A percentile compares a stretch with the other conserved stretches of the same genome.
These are phyloP conservation scores for Leucozona laternaria DNA, from an alignment of 2,888 invertebrate genomes.

Conservation along the genomic window DNA sequence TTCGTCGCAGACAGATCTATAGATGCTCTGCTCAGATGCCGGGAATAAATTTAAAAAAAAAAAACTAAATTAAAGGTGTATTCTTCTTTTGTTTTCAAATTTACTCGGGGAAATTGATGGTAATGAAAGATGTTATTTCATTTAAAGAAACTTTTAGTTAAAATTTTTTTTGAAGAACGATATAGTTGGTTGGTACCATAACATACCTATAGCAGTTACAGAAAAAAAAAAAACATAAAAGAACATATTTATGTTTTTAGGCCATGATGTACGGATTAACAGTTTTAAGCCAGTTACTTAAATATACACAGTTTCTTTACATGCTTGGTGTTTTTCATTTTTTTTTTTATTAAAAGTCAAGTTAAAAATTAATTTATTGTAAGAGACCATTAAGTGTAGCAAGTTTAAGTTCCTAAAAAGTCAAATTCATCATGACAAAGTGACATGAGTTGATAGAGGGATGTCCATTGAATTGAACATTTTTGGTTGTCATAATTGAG, in stretches of 20 bases:
- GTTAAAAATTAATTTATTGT: too few relatives aligned
- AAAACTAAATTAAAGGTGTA: constrained; percentile 37
- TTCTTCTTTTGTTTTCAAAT: constrained; percentile 12
- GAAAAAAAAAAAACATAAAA: not conserved
- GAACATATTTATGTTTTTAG: not conserved
- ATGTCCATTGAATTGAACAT: too few relatives aligned
- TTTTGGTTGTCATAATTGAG: too few relatives aligned
- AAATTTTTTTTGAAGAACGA: not conserved
- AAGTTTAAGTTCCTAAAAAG: too few relatives aligned
- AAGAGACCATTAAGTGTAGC: too few relatives aligned
- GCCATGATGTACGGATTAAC: not conserved
- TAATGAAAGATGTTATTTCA: constrained; percentile 1
- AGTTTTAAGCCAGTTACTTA: too few relatives aligned
- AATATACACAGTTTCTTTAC: too few relatives aligned
- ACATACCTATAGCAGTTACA: too few relatives aligned
- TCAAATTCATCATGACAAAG: too few relatives aligned
- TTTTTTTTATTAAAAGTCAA: not conserved
- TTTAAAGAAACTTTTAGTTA: not conserved
- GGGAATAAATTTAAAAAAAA: constrained; percentile 72
- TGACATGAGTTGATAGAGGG: too few relatives aligned
- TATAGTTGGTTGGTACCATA: not conserved
- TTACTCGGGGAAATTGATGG: not conserved
- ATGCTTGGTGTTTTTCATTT: too few relatives aligned
- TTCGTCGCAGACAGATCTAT: constrained; percentile 76
- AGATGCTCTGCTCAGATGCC: constrained; percentile 71